A percentile compares a stretch with the other conserved stretches of the same genome.
Evolutionary conservation across 2,113 vertebrate genomes (phyloP).

Genomic region (Cranoglanis bouderius): DNA sequence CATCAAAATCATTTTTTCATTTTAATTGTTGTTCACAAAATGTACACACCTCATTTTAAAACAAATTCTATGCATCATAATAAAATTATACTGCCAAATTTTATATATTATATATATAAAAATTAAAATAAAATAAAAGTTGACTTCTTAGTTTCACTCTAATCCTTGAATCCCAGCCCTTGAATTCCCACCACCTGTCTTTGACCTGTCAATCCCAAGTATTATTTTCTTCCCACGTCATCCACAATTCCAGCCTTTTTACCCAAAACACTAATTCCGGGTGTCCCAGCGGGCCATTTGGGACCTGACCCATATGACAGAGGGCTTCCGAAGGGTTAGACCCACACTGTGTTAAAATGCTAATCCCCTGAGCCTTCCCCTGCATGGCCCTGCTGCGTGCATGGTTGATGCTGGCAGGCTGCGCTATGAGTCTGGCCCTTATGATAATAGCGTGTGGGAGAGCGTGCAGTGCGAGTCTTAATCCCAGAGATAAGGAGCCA

Average conservation of each 20-base stretch:
- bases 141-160: neutral
- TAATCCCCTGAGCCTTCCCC: conserved; percentile 66
- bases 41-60: neutral
- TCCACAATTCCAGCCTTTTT: conserved; percentile 22
- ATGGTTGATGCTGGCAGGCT: conserved; percentile 58
- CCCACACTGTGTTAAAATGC: conserved; percentile 66
- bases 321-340: conserved; percentile 49
- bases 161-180: neutral
- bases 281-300: conserved; percentile 49
- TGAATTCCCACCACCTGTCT: neutral
- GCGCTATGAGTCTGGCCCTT: conserved; percentile 66
- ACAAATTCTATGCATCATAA: neutral
- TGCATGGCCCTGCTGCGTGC: conserved; percentile 61
- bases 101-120: too few species aligned
- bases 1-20: too few species aligned
- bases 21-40: too few species aligned
- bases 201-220: neutral
- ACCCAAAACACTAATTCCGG: conserved; percentile 44
- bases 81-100: too few species aligned
- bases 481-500: conserved; percentile 64
- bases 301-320: conserved; percentile 56
- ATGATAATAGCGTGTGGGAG: conserved; percentile 68
- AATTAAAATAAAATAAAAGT: neutral
- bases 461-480: conserved; percentile 60
- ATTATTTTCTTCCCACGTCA: conserved; percentile 14